Base-by-base conservation (phyloP, 1,140 invertebrate species). In the Plodia interpunctella region DNA sequence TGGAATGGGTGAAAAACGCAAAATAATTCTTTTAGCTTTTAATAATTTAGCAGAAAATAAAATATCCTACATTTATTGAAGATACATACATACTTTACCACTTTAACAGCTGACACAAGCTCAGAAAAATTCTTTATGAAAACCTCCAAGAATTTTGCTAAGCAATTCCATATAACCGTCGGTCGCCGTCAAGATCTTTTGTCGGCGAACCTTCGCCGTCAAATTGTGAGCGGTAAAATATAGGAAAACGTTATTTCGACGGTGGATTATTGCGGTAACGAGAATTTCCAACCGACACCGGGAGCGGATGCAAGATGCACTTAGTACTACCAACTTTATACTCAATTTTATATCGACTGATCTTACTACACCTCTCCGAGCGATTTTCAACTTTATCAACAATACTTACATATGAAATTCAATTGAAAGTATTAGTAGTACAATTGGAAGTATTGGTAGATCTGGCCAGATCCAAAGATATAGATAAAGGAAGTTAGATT, bases 211-310 rank as follows among this genome's bases (percentile, higher is more conserved):
- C 15, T n/a, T 53, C 9, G 11, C 15, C 13, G 20, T 49, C 66
- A 53, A 62, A 69, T 59, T 60, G 61, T 55, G 73, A 79, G 71
- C 71, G 69, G 73, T 73, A 62, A 78, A 74, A 78, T 74, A 73
- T 76, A 60, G 70, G 62, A 71, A 68, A 76, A 70, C 65, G 65
- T 68, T 77, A 72, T 66, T 65, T 66, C 65, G 59, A 68, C 63
- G 71, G 72, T 79, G 74, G 74, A 81, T 80, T 81, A 80, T 76
- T 73, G 79, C 67, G 66, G 80, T 77, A 78, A 79, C 71, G 74
- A 76, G 78, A 74, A 82, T 79, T 76, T 80, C 71, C 70, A 75
- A 76, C 72, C 76, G 80, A 77, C 77, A 80, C 80, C 70, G 65
- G 70, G 53, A 74, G 60, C 66, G 72, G 66, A 78, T 72, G 74